Conservation (phyloP, 2,888 invertebrate genomes). For the Cylindroiulus punctatus region DNA sequence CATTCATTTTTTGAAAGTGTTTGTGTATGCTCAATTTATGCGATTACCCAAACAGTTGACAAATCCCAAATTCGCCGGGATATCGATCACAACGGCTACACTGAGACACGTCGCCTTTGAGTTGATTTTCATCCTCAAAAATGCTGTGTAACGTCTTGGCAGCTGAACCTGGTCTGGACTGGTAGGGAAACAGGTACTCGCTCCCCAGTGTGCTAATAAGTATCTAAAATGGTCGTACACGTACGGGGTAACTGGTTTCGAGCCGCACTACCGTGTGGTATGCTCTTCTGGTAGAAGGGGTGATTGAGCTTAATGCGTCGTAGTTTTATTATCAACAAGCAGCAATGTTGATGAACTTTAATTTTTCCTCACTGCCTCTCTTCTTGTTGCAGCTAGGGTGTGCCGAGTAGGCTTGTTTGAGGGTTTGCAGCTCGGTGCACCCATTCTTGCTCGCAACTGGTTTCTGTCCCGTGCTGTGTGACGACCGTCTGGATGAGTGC, state of each 20-base stretch:
- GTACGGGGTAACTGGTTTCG: background rate
- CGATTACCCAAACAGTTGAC: no score
- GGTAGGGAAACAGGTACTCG: background rate
- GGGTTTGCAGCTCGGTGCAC: background rate
- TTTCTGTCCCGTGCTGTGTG: background rate
- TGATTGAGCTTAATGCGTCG: background rate
- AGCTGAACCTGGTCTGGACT: background rate
- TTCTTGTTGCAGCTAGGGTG: background rate
- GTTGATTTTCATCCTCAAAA: background rate
- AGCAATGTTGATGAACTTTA: conserved; percentile 22
- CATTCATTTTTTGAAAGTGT: no score
- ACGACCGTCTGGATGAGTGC: background rate
- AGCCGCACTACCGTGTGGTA: background rate
- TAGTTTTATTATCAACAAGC: background rate
- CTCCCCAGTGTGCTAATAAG: background rate
- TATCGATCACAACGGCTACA: no score
- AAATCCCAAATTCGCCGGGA: no score
- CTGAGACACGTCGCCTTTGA: no score
- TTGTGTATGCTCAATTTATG: no score
- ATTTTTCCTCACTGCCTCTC: background rate
- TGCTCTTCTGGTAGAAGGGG: background rate
- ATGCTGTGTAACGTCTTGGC: background rate
- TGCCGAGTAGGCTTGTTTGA: background rate
- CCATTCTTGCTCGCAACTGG: background rate
- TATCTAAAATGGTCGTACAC: background rate